phyloP scores from a whole-genome alignment of 2,797 vertebrate genomes.

The Corythornis leucogaster region DNA sequence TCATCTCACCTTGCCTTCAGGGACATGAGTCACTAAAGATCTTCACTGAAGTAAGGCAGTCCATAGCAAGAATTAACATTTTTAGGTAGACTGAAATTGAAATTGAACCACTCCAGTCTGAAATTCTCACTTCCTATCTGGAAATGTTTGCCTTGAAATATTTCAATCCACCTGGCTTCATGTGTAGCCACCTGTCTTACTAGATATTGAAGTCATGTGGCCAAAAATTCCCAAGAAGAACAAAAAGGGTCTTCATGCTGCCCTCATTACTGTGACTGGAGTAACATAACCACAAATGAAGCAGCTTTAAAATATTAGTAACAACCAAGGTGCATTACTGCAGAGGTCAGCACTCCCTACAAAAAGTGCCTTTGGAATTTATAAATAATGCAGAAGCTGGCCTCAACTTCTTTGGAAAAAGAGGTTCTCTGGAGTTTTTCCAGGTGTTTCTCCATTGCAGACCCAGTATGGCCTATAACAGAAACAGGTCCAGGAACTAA shows the following conservation, averaged over 20 bases:
- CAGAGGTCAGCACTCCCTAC: background rate
- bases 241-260: background rate
- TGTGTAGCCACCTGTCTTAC: background rate
- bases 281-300: background rate
- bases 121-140: background rate
- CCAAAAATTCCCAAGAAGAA: background rate
- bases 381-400: background rate
- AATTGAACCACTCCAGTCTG: background rate
- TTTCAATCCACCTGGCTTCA: background rate
- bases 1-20: background rate
- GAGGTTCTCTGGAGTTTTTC: background rate
- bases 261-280: background rate
- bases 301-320: background rate
- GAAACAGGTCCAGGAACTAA: background rate
- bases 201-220: background rate
- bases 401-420: background rate
- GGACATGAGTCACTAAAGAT: background rate
- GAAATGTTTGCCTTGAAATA: background rate
- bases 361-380: background rate
- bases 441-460: background rate
- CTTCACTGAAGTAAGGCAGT: background rate
- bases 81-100: background rate
- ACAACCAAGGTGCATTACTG: background rate
- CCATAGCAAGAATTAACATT: background rate
- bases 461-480: background rate